Evolutionary conservation across 2,113 vertebrate species (phyloP).

Genomic region (Chamaetylas fuelleborni): DNA sequence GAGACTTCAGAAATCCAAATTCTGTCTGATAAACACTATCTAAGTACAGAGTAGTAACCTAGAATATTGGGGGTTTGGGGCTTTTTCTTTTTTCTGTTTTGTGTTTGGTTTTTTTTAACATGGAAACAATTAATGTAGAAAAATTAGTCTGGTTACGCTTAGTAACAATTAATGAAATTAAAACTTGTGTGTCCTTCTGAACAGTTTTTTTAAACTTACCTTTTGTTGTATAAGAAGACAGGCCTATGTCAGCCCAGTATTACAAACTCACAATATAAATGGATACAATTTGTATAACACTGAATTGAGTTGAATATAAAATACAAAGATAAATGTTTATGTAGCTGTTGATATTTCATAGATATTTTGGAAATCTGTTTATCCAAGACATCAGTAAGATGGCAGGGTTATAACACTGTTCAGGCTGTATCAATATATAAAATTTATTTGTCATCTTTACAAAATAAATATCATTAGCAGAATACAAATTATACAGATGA

Average conservation of each 20-base stretch:
- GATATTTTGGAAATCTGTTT: conserved; percentile 23
- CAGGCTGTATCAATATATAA: not conserved
- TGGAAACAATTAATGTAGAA: not conserved
- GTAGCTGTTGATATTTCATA: not conserved
- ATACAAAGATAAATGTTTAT: not conserved
- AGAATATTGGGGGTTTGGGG: not conserved
- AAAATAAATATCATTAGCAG: not conserved
- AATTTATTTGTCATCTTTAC: conserved; percentile 1
- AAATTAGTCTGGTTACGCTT: not conserved
- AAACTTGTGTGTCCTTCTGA: not conserved
- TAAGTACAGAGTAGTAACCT: not conserved
- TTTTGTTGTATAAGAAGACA: not conserved
- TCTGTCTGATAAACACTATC: not conserved
- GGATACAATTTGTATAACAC: not conserved
- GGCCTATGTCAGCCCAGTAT: not conserved
- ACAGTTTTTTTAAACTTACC: not conserved
- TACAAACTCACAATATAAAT: not conserved
- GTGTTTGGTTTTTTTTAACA: not conserved
- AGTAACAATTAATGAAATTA: not conserved
- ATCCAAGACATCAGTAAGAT: not conserved
- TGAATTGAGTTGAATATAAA: not conserved
- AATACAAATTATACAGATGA: conserved; percentile 7
- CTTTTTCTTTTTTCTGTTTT: not conserved
- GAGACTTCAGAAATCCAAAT: not conserved
- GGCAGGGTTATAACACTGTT: not conserved